These are phyloP conservation scores for Drosophila demipolita DNA, from an alignment of 2,888 invertebrate species.

Conservation along the genomic window DNA sequence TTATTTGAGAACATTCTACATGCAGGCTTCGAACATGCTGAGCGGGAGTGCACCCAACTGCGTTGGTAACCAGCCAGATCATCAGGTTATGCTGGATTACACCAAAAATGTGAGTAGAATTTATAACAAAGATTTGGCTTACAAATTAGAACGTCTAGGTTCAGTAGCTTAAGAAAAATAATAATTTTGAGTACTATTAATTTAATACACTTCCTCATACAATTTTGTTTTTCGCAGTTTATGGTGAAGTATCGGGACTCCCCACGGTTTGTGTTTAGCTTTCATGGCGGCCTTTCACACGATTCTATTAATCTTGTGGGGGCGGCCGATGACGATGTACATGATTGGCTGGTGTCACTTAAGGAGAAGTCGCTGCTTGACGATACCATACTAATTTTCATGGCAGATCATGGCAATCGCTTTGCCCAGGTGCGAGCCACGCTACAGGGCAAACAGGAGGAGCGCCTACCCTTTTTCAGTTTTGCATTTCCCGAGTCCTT, in stretches of 20 bases:
- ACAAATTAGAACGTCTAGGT: not conserved
- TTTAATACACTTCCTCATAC: constrained; percentile 29
- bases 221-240: constrained; percentile 82
- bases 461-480: constrained; percentile 94
- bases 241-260: constrained; percentile 88
- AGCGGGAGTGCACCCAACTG: constrained; percentile 88
- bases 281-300: constrained; percentile 95
- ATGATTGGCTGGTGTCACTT: constrained; percentile 88
- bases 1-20: constrained; percentile 93
- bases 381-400: constrained; percentile 93
- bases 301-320: constrained; percentile 93
- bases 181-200: not conserved
- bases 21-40: constrained; percentile 88
- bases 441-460: constrained; percentile 96
- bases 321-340: constrained; percentile 90
- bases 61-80: constrained; percentile 90
- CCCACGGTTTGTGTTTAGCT: constrained; percentile 94
- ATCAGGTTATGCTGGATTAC: constrained; percentile 88
- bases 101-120: constrained; percentile 87
- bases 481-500: constrained; percentile 91
- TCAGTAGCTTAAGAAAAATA: not conserved
- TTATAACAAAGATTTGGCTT: not conserved
- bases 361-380: constrained; percentile 88
- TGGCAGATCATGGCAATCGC: constrained; percentile 97
- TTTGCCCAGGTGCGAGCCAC: constrained; percentile 93